phyloP scores from a whole-genome alignment of 1,140 invertebrate genomes.

The Bombus terrestris region DNA sequence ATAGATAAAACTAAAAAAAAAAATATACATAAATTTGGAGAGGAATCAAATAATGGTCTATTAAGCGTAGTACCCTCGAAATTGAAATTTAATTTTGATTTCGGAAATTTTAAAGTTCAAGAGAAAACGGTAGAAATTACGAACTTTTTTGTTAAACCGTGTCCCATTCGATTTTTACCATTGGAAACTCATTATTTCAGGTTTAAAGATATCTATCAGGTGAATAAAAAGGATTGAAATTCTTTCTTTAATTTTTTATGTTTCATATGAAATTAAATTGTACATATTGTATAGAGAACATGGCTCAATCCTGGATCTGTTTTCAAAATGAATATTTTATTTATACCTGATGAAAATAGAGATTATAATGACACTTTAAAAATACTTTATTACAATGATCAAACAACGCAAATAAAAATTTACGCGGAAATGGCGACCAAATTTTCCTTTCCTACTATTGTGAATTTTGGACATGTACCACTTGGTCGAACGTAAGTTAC shows the following conservation, averaged over 20 bases:
- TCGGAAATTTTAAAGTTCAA: slow-evolving; percentile 14
- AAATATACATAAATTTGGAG: not conserved
- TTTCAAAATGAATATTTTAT: slow-evolving; percentile 16
- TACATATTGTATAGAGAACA: slow-evolving; percentile 8
- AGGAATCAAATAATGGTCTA: not conserved
- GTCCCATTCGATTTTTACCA: slow-evolving; percentile 16
- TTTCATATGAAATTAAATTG: not conserved
- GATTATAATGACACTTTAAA: slow-evolving; percentile 25
- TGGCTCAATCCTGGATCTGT: slow-evolving; percentile 33
- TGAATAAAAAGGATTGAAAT: not conserved
- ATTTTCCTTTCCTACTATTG: slow-evolving; percentile 13
- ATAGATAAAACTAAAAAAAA: not conserved
- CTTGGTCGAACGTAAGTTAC: slow-evolving; percentile 30
- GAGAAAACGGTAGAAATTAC: slow-evolving; percentile 19
- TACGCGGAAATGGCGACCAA: not conserved
- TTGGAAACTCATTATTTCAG: slow-evolving; percentile 21
- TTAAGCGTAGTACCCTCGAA: slow-evolving; percentile 2
- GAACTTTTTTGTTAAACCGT: slow-evolving; percentile 26
- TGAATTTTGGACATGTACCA: slow-evolving; percentile 33
- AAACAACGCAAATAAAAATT: slow-evolving; percentile 4
- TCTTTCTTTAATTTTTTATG: not conserved
- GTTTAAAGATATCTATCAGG: not conserved
- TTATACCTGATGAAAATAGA: slow-evolving; percentile 29
- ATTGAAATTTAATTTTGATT: slow-evolving; percentile 18
- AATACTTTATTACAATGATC: slow-evolving; percentile 17